Conservation (phyloP, 2,113 vertebrate species). For the Chionodraco myersi region DNA sequence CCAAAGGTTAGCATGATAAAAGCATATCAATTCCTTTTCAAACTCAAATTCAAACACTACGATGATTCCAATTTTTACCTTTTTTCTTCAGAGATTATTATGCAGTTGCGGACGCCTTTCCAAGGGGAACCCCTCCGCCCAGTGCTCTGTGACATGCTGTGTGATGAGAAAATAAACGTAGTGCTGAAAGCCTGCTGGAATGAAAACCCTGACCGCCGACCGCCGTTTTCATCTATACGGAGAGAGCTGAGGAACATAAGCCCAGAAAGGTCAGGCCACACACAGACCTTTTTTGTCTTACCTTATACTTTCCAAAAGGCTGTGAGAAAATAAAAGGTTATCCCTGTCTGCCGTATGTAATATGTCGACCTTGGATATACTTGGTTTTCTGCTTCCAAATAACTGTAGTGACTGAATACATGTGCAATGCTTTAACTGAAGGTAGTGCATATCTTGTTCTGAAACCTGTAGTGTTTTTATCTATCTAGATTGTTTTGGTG, state of each 20-base stretch:
- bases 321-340: neutral
- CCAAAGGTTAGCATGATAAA: slow-evolving; percentile 76
- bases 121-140: slow-evolving; percentile 74
- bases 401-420: neutral
- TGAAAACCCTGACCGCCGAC: slow-evolving; percentile 84
- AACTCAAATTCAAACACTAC: neutral
- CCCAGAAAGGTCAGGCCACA: slow-evolving; percentile 77
- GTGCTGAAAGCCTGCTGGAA: slow-evolving; percentile 83
- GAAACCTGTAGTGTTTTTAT: too few species aligned
- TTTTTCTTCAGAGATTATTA: slow-evolving; percentile 82
- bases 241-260: slow-evolving; percentile 78
- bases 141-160: slow-evolving; percentile 70
- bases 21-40: neutral
- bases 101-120: slow-evolving; percentile 71
- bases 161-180: slow-evolving; percentile 67
- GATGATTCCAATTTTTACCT: neutral
- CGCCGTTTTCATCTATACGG: slow-evolving; percentile 81
- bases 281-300: neutral
- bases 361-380: neutral
- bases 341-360: neutral
- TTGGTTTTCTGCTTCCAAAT: neutral
- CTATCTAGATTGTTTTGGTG: too few species aligned
- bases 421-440: neutral
- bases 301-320: neutral
- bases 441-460: neutral